Percentiles rank a stretch among this genome's conserved stretches.
These are phyloP conservation scores for Megathymus violae DNA, from an alignment of 1,140 invertebrate genomes.

Conservation along the genomic window DNA sequence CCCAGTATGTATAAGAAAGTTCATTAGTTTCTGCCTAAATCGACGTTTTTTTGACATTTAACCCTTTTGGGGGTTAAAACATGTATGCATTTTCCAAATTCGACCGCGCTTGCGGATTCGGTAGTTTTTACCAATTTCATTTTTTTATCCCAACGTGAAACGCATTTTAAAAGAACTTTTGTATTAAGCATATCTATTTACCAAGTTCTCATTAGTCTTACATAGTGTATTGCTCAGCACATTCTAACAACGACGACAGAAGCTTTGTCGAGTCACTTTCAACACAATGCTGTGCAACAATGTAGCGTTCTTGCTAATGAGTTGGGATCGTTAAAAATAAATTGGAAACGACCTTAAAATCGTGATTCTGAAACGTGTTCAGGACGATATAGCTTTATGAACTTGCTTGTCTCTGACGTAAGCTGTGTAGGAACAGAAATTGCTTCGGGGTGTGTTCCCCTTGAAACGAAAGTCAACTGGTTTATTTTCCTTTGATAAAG, in stretches of 20 bases:
- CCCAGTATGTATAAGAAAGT: too few relatives aligned
- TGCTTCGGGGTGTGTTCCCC: background rate
- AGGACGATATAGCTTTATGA: conserved; percentile 13
- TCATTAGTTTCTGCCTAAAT: too few relatives aligned
- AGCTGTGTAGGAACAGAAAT: conserved; percentile 10
- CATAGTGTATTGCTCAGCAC: background rate
- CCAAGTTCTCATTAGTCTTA: background rate
- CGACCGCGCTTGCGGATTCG: too few relatives aligned
- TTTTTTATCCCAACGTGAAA: too few relatives aligned
- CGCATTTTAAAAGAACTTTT: background rate
- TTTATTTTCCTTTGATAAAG: background rate
- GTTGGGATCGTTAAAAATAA: conserved; percentile 34
- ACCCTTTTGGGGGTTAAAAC: too few relatives aligned
- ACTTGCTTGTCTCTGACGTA: conserved; percentile 13
- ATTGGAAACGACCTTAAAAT: conserved; percentile 24
- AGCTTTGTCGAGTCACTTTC: conserved; percentile 19
- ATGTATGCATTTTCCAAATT: too few relatives aligned
- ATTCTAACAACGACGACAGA: conserved; percentile 3
- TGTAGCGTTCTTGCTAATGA: conserved; percentile 25
- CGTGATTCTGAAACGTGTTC: conserved; percentile 18
- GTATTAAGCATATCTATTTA: background rate
- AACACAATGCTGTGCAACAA: conserved; percentile 23
- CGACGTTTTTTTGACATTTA: too few relatives aligned
- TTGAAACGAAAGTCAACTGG: background rate
- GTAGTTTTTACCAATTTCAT: too few relatives aligned